Percentiles rank a stretch among this genome's conserved stretches.
Evolutionary conservation across 2,113 vertebrate genomes (phyloP).

Genomic region (Hylia prasina): DNA sequence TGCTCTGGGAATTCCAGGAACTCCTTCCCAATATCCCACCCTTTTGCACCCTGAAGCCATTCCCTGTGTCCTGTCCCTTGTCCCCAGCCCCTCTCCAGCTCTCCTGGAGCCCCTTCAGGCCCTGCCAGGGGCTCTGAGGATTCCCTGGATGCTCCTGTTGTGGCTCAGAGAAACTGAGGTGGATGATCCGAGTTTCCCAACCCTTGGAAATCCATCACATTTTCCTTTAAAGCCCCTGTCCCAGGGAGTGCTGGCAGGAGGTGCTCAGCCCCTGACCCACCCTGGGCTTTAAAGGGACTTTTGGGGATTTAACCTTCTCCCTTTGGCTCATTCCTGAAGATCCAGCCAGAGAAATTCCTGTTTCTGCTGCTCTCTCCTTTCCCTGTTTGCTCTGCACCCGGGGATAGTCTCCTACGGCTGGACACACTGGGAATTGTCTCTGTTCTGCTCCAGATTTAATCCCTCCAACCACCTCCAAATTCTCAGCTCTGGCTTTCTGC

Average conservation of each 20-base stretch:
- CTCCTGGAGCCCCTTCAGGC: background rate
- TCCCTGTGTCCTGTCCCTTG: background rate
- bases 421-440: background rate
- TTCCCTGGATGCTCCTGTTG: background rate
- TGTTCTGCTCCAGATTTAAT: accelerated
- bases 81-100: background rate
- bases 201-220: background rate
- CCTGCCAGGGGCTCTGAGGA: background rate
- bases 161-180: background rate
- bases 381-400: background rate
- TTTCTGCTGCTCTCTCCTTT: background rate
- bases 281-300: background rate
- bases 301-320: background rate
- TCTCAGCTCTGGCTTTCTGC: accelerated
- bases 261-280: background rate
- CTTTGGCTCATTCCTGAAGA: background rate
- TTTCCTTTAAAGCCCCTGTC: background rate
- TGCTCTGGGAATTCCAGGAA: background rate
- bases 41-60: background rate
- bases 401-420: background rate
- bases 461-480: accelerated
- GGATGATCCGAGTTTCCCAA: background rate
- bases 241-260: background rate
- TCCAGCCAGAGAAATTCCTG: background rate
- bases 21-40: background rate